Conservation (phyloP, 2,113 vertebrate species). For the Ceyx melanurus region DNA sequence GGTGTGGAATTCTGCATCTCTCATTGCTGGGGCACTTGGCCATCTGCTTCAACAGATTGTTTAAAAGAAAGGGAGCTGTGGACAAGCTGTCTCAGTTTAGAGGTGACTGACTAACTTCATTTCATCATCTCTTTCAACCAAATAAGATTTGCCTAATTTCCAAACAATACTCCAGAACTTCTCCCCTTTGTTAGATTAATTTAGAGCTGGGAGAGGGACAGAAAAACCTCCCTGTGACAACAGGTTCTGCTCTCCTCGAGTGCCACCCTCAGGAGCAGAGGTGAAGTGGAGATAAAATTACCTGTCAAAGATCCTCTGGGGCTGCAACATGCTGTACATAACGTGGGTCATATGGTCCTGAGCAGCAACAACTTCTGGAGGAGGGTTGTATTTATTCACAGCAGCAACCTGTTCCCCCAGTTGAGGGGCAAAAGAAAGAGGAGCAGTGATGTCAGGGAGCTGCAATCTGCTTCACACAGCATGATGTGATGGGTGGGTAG, state of each 20-base stretch:
- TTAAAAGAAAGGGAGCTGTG: constrained; percentile 31
- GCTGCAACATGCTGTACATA: constrained; percentile 80
- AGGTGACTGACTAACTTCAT: constrained; percentile 52
- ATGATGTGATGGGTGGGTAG: neutral
- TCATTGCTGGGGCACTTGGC: constrained; percentile 29
- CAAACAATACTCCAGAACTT: neutral
- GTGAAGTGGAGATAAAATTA: constrained; percentile 22
- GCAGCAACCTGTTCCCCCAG: constrained; percentile 81
- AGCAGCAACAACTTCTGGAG: constrained; percentile 85
- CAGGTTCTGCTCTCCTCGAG: neutral
- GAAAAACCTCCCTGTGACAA: neutral
- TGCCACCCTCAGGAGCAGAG: neutral
- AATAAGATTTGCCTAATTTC: neutral
- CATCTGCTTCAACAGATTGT: constrained; percentile 73
- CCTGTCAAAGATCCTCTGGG: constrained; percentile 88
- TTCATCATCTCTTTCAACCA: neutral
- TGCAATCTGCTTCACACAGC: neutral
- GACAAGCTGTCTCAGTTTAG: constrained; percentile 55
- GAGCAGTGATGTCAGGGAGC: neutral
- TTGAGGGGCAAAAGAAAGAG: neutral
- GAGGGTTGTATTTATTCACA: constrained; percentile 85
- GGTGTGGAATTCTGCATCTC: constrained; percentile 16
- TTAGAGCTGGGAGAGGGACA: neutral
- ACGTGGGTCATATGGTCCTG: constrained; percentile 85
- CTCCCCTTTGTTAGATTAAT: neutral